phyloP scores from a whole-genome alignment of 2,113 vertebrate species.

The Gallinago media region DNA sequence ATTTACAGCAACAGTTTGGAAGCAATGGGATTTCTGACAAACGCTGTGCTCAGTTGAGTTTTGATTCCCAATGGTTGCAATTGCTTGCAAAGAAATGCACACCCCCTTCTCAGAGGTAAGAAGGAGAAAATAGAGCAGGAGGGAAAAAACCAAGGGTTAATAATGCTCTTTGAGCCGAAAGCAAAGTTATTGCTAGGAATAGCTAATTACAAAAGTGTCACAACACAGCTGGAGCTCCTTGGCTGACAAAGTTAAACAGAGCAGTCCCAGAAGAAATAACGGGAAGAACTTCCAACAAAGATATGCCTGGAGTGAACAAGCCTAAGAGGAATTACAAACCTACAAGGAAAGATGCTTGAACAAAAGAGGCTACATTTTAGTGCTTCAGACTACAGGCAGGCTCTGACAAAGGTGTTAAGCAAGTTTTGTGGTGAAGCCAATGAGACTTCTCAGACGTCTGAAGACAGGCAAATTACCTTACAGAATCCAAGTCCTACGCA shows the following conservation, averaged over 20 bases:
- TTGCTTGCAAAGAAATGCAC: not conserved
- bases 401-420: not conserved
- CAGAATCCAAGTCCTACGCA: not conserved
- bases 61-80: not conserved
- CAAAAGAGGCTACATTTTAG: not conserved
- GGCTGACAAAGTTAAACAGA: not conserved
- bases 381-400: not conserved
- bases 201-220: not conserved
- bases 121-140: accelerated
- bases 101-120: not conserved
- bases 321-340: not conserved
- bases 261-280: not conserved
- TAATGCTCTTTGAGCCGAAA: not conserved
- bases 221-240: not conserved
- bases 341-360: not conserved
- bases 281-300: not conserved
- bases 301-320: not conserved
- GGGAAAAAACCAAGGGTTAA: not conserved
- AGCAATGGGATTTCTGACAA: slow-evolving; percentile 18
- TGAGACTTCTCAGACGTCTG: not conserved
- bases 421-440: not conserved
- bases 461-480: not conserved
- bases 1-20: not conserved
- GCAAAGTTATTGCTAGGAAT: not conserved
- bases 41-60: not conserved